Percentiles rank a stretch among this genome's conserved stretches.
These are phyloP conservation scores for Macrosteles quadrilineatus DNA, from an alignment of 1,140 invertebrate species.

Conservation along the genomic window DNA sequence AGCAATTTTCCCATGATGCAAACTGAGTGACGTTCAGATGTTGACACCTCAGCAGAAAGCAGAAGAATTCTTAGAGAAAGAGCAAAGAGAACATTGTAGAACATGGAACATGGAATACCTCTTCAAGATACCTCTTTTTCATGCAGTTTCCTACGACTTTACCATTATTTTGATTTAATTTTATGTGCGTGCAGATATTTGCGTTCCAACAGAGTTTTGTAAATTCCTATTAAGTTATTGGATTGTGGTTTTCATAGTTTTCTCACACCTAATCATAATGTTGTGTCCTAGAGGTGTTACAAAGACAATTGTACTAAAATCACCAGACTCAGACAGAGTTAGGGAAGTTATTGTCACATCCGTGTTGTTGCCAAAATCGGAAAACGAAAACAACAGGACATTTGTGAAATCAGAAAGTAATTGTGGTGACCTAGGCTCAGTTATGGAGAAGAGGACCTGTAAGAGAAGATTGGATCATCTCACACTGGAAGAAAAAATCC, in stretches of 20 bases:
- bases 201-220: background rate
- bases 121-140: background rate
- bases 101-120: background rate
- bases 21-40: background rate
- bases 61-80: background rate
- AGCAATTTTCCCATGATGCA: background rate
- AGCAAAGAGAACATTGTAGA: background rate
- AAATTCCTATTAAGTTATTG: background rate
- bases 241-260: background rate
- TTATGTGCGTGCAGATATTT: background rate
- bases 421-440: background rate
- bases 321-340: slow-evolving; percentile 36
- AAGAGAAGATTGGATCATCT: slow-evolving; percentile 63
- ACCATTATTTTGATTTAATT: background rate
- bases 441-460: slow-evolving; percentile 6
- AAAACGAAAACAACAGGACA: slow-evolving; percentile 27
- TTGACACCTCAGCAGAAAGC: background rate
- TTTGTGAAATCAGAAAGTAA: background rate
- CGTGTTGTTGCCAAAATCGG: slow-evolving; percentile 8
- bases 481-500: slow-evolving; percentile 79
- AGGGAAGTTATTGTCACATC: slow-evolving; percentile 40
- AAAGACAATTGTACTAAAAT: slow-evolving; percentile 31
- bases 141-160: background rate
- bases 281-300: slow-evolving; percentile 7
- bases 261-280: background rate